Evolutionary conservation across 2,888 invertebrate species (phyloP).

Genomic region (Lithophane leautieri): DNA sequence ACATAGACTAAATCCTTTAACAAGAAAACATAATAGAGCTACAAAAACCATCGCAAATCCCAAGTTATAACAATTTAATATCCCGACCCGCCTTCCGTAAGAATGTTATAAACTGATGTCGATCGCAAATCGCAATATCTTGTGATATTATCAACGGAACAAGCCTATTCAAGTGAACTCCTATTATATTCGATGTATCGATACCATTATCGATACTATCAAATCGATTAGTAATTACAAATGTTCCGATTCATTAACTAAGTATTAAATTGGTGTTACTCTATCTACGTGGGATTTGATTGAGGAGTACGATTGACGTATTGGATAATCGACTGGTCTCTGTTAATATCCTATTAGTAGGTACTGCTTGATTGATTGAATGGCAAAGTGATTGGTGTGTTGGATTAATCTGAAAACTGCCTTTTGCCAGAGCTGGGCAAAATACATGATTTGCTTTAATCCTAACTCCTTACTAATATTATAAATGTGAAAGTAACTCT

Average conservation of each 20-base stretch:
- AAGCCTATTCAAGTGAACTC: slow-evolving; percentile 49
- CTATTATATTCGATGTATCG: slow-evolving; percentile 36
- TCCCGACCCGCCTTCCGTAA: slow-evolving; percentile 66
- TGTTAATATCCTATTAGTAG: slow-evolving; percentile 19
- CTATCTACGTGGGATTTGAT: slow-evolving; percentile 35
- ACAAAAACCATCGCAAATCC: slow-evolving; percentile 69
- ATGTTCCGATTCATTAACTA: slow-evolving; percentile 49
- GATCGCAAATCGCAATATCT: slow-evolving; percentile 66
- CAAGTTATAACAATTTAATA: slow-evolving; percentile 71
- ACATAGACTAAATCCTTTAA: slow-evolving; percentile 7
- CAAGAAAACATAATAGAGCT: slow-evolving; percentile 63
- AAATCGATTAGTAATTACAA: slow-evolving; percentile 48
- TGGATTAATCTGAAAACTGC: background rate
- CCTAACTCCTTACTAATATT: too few species aligned
- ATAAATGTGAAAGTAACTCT: too few species aligned
- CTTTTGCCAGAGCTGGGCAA: background rate
- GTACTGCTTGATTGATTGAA: slow-evolving; percentile 24
- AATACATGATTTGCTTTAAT: too few species aligned
- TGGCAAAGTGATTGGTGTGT: background rate
- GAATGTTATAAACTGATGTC: slow-evolving; percentile 69
- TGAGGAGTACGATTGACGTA: slow-evolving; percentile 30
- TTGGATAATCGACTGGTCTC: slow-evolving; percentile 19
- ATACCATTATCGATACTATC: slow-evolving; percentile 23
- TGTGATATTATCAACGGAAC: slow-evolving; percentile 61
- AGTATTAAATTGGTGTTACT: slow-evolving; percentile 44